phyloP scores from a whole-genome alignment of 2,797 vertebrate genomes.

The Protosalanx chinensis region DNA sequence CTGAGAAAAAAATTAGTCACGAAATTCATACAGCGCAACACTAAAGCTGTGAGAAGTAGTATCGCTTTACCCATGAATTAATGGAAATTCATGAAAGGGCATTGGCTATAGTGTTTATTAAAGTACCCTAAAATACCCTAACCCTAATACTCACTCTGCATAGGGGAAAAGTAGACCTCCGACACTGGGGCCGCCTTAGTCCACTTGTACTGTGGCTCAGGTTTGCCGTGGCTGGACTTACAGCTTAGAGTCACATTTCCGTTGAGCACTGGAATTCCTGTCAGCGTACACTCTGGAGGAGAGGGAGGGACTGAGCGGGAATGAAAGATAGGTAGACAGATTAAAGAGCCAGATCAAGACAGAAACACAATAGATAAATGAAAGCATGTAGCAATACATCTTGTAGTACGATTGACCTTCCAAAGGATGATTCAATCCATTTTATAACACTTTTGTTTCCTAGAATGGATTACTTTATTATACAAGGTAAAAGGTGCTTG shows the following conservation, averaged over 20 bases:
- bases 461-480: slow-evolving; percentile 14
- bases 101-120: background rate
- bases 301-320: slow-evolving; percentile 79
- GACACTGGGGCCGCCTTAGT: slow-evolving; percentile 71
- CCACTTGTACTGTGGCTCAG: slow-evolving; percentile 82
- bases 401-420: slow-evolving; percentile 16
- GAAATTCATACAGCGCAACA: background rate
- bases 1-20: background rate
- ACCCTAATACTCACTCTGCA: slow-evolving; percentile 71
- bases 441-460: slow-evolving; percentile 24
- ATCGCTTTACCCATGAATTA: background rate
- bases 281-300: slow-evolving; percentile 73
- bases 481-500: slow-evolving; percentile 27
- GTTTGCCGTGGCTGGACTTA: slow-evolving; percentile 78
- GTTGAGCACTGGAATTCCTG: slow-evolving; percentile 70
- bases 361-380: slow-evolving; percentile 23
- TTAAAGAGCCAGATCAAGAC: slow-evolving; percentile 15
- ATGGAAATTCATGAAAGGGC: background rate
- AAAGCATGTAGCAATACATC: background rate
- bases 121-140: background rate
- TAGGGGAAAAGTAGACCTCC: slow-evolving; percentile 72
- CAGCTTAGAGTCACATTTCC: slow-evolving; percentile 83
- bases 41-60: background rate
- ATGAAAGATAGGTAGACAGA: slow-evolving; percentile 12
- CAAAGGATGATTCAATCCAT: slow-evolving; percentile 39